Evolutionary conservation across 2,113 vertebrate species (phyloP), one percentile per base, ranked within the genome.

Genomic region (Erpornis zantholeuca): DNA sequence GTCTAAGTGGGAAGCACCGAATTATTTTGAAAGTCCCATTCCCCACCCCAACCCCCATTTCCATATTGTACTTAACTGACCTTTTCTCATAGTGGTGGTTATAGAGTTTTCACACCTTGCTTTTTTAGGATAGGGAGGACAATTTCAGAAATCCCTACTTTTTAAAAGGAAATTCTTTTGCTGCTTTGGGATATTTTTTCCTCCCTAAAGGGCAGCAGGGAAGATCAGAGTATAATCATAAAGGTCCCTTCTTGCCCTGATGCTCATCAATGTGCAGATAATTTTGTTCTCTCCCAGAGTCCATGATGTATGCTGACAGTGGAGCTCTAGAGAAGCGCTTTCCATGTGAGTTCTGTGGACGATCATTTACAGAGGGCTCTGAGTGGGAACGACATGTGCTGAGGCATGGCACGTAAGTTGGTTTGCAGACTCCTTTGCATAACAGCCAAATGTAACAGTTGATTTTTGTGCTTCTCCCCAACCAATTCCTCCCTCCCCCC

Each of bases 311-410:
- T 96, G 86, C 98, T 23, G 98, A 98, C 82, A 95, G 63, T 3
- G 97, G 97, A 49, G 84, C 94, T 93, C 97, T 97, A 21, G 99
- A 98, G 93, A 99, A 99, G 86, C 98, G 99, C 49, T 98, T 99
- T 95, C 99, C 99, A 0, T 99, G 99, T 25, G 99, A 99, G 97
- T 99, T 99, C 97, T 99, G 99, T 44, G 99, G 99, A 60, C 98
- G 99, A 91, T 98, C 98, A 8, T 99, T 99, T 97, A 98, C 98
- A 64, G 98, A 99, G 97, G 98, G 98, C 95, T 97, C 98, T 6
- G 99, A 99, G 93, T 99, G 99, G 99, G 99, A 99, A 71, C 97
- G 99, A 16, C 99, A 99, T 1, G 99, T 99, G 82, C 98, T 99
- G 90, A 98, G 99, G 84, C 99, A 99, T 4, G 99, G 99, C 98